Percentiles rank a stretch among this genome's conserved stretches.
Evolutionary conservation across 2,888 invertebrate species (phyloP).

Genomic region (Rhingia campestris): DNA sequence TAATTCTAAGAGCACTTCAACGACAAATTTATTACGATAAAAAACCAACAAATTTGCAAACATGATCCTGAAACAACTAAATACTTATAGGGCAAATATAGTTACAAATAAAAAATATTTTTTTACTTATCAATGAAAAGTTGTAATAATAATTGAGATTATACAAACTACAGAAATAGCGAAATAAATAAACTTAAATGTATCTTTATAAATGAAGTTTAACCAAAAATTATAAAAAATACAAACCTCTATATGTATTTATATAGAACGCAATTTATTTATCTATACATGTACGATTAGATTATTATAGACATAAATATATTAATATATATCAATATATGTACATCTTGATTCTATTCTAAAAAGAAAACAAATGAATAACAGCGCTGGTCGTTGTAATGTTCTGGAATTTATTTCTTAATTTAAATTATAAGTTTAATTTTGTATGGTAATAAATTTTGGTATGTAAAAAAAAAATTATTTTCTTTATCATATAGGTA

Average conservation of each 20-base stretch:
- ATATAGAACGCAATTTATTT: conserved; percentile 37
- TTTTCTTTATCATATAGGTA: conserved; percentile 10
- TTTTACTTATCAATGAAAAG: conserved; percentile 18
- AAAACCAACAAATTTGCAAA: not conserved
- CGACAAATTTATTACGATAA: not conserved
- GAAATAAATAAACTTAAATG: conserved; percentile 8
- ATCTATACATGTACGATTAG: conserved; percentile 46
- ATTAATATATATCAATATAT: conserved; percentile 27
- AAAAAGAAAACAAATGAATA: not conserved
- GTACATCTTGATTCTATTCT: conserved; percentile 31
- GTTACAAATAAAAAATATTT: conserved; percentile 24
- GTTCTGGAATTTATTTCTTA: conserved; percentile 39
- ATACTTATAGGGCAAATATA: conserved; percentile 18
- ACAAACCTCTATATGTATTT: conserved; percentile 1
- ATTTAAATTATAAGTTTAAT: conserved; percentile 20
- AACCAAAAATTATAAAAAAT: conserved; percentile 24
- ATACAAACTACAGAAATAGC: conserved; percentile 10
- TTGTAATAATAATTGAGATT: not conserved
- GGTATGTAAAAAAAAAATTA: too few species aligned
- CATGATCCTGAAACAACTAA: conserved; percentile 33
- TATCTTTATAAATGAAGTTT: not conserved
- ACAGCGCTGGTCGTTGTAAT: conserved; percentile 61
- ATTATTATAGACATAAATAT: conserved; percentile 40
- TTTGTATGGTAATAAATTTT: conserved; percentile 15
- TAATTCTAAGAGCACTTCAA: conserved; percentile 9